Conservation (phyloP, 2,797 vertebrate genomes). For the Petrocephalus schoutedeni region DNA sequence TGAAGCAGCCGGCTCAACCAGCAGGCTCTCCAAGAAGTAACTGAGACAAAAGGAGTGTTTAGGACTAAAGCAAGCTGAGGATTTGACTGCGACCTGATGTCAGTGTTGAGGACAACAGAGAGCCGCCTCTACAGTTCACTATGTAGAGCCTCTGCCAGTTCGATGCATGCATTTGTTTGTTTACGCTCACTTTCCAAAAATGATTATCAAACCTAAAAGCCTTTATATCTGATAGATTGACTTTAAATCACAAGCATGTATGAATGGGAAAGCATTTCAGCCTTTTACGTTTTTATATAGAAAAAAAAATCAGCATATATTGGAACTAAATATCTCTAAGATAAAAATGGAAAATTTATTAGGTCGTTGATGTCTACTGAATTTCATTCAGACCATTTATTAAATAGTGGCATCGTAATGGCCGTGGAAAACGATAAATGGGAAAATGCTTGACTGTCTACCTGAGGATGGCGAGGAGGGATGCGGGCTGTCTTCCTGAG, state of each 20-base stretch:
- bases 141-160: neutral
- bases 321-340: slow-evolving; percentile 5
- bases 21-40: slow-evolving; percentile 18
- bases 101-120: slow-evolving; percentile 14
- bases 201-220: slow-evolving; percentile 1
- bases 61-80: neutral
- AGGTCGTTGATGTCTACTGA: neutral
- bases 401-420: neutral
- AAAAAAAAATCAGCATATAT: neutral
- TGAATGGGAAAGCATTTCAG: slow-evolving; percentile 11
- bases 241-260: neutral
- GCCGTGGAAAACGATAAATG: neutral
- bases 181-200: slow-evolving; percentile 5
- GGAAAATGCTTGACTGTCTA: slow-evolving; percentile 37
- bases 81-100: slow-evolving; percentile 13
- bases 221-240: slow-evolving; percentile 7
- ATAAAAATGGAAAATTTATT: slow-evolving; percentile 6
- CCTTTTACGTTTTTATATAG: neutral
- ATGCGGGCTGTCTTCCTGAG: slow-evolving; percentile 95
- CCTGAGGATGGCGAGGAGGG: slow-evolving; percentile 97
- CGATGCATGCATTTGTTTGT: neutral
- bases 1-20: neutral
- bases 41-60: neutral
- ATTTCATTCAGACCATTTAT: neutral
- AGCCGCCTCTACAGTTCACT: neutral